Conservation (phyloP, 1,140 invertebrate species). For the Drosophila pandora region DNA sequence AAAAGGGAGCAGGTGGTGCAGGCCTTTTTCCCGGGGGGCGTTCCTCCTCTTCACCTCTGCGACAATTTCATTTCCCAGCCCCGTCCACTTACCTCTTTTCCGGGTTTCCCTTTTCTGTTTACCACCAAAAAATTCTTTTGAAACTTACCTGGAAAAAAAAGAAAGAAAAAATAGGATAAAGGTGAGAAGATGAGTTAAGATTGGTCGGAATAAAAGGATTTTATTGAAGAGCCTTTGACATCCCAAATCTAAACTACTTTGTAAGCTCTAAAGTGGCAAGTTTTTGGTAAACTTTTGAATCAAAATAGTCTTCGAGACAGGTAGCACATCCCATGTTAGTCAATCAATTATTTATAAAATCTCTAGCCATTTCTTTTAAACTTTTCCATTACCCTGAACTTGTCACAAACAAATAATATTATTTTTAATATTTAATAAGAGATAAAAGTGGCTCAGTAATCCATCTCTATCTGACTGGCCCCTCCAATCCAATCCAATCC, state of each 20-base stretch:
- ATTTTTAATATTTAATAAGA: too few species aligned
- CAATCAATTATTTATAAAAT: conserved; percentile 14
- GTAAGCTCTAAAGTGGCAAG: conserved; percentile 22
- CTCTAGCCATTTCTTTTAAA: conserved; percentile 1
- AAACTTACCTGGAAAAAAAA: conserved; percentile 52
- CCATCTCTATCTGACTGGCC: background rate
- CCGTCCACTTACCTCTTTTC: conserved; percentile 41
- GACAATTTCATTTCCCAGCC: conserved; percentile 7
- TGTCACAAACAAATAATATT: too few species aligned
- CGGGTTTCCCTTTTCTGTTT: conserved; percentile 23
- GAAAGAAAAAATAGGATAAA: conserved; percentile 16
- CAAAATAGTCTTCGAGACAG: conserved; percentile 4
- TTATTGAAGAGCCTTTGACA: conserved; percentile 19
- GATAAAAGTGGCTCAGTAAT: background rate
- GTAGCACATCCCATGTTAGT: conserved; percentile 14
- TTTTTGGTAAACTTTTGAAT: conserved; percentile 29
- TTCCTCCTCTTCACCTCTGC: conserved; percentile 9
- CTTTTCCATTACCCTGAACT: background rate
- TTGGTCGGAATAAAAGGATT: conserved; percentile 16
- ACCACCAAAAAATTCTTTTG: conserved; percentile 40
- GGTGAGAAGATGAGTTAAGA: conserved; percentile 35
- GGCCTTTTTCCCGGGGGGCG: conserved; percentile 33
- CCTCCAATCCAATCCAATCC: conserved; percentile 1
- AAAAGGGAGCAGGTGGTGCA: conserved; percentile 34
- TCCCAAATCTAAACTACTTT: conserved; percentile 12